Base-by-base conservation (phyloP, 2,888 invertebrate genomes). In the Pantelozetes paolii region DNA sequence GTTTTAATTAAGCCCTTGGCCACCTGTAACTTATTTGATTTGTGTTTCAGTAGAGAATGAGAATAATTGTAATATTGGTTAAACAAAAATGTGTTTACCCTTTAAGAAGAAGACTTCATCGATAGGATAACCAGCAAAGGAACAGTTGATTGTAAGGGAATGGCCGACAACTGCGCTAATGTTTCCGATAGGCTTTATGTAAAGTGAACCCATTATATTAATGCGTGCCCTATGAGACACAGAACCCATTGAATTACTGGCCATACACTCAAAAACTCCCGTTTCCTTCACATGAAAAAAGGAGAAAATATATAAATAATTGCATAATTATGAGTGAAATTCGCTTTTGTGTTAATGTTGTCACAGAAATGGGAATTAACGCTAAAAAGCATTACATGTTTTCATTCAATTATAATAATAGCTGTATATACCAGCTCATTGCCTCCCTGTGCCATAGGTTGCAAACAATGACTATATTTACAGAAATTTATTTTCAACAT, bases 61-160 rank as follows among this genome's bases (percentile, higher is more conserved):
- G n/a, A n/a, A n/a, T n/a, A n/a, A n/a, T n/a, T n/a, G 36, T 8
- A 36, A 36, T 36, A 36, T 8, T 8, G 9, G 9, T 36, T 36
- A 9, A 36, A 36, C 9, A 8, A 5, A 36, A 36, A 36, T 64
- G 32, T 36, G 48, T 50, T 59, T 54, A 70, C 72, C 69, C 69
- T 76, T 76, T n/a, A 69, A 36, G 70, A 76, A 72, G 28, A 50
- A 73, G 6, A 76, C 72, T 69, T 76, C 71, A 23, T 76, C 76
- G n/a, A 75, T 45, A 28, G 76, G 76, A 76, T 76, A 76, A 23
- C 76, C 76, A 48, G 54, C 70, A 32, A 57, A 75, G 11, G 75
- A 69, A 48, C 76, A 76, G 45, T 75, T 67, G 1, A 76, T 72
- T 11, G 69, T 69, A 26, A 45, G 50, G 13, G 74, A 54, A 48